These are phyloP conservation scores for Aphelinus atriplicis DNA, from an alignment of 1,140 invertebrate genomes.

Conservation along the genomic window DNA sequence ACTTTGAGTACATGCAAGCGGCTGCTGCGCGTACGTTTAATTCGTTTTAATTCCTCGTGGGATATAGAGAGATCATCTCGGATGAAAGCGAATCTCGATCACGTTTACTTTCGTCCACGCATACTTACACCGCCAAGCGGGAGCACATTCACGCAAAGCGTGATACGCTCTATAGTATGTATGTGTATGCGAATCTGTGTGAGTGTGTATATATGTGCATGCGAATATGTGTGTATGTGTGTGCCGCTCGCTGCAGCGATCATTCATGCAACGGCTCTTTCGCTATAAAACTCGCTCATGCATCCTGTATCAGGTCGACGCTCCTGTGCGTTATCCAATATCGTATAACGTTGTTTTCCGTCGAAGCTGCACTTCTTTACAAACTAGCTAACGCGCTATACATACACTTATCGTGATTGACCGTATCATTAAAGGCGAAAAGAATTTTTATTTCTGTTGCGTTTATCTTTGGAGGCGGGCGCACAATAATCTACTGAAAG, in stretches of 20 bases:
- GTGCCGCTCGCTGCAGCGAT: no score
- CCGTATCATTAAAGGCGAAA: no score
- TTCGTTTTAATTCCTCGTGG: background rate
- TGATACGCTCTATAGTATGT: background rate
- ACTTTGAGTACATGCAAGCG: slow-evolving; percentile 5
- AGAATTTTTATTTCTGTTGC: no score
- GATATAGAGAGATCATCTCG: slow-evolving; percentile 11
- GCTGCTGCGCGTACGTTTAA: background rate
- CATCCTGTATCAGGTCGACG: slow-evolving; percentile 22
- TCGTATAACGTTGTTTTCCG: slow-evolving; percentile 18
- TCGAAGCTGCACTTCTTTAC: no score
- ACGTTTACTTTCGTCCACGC: slow-evolving; percentile 24
- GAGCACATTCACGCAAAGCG: slow-evolving; percentile 20
- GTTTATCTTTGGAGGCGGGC: no score
- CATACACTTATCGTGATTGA: no score
- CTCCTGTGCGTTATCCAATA: slow-evolving; percentile 19
- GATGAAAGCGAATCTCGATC: slow-evolving; percentile 37
- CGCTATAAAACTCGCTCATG: no score
- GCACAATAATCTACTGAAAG: no score
- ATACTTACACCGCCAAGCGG: background rate
- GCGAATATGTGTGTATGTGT: no score
- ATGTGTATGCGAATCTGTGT: background rate
- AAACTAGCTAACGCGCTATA: no score
- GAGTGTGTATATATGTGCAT: background rate
- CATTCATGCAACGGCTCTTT: no score